A percentile compares a stretch with the other conserved stretches of the same genome.
These are phyloP conservation scores for Paraplagusia blochii DNA, from an alignment of 2,113 vertebrate genomes.

Conservation along the genomic window DNA sequence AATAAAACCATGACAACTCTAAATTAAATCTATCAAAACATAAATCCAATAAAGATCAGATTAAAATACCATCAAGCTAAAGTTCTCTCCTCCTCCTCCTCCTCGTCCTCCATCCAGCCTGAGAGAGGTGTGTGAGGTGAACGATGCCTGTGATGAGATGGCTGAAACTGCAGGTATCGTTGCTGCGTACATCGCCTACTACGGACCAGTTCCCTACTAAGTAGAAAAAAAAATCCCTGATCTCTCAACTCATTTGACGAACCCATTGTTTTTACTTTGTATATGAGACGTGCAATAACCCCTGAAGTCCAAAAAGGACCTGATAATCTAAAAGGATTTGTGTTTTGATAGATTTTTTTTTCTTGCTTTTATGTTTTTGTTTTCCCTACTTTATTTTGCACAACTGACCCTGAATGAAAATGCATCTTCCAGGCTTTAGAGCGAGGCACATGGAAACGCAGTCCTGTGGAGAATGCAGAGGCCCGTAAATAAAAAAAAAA, in stretches of 20 bases:
- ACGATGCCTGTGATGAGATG: slow-evolving; percentile 79
- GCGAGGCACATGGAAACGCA: slow-evolving; percentile 47
- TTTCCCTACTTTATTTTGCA: slow-evolving; percentile 16
- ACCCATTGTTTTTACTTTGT: slow-evolving; percentile 7
- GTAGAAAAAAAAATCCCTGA: slow-evolving; percentile 1
- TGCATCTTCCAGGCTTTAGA: slow-evolving; percentile 39
- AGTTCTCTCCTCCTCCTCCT: neutral
- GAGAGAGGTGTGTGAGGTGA: slow-evolving; percentile 81
- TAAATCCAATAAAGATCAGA: too few species aligned
- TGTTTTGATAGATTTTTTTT: slow-evolving; percentile 27
- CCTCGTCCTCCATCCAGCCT: slow-evolving; percentile 63
- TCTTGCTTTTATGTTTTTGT: too few species aligned
- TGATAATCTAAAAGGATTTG: neutral
- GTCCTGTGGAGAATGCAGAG: slow-evolving; percentile 45
- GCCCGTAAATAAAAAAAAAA: slow-evolving; percentile 9
- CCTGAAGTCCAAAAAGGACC: slow-evolving; percentile 28
- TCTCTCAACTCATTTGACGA: slow-evolving; percentile 12
- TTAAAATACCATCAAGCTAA: too few species aligned
- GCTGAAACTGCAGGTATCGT: slow-evolving; percentile 77
- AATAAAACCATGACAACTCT: too few species aligned
- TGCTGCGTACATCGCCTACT: slow-evolving; percentile 78
- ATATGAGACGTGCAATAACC: slow-evolving; percentile 12
- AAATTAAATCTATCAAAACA: too few species aligned
- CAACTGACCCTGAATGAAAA: slow-evolving; percentile 19
- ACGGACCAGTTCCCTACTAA: slow-evolving; percentile 78